Base-by-base conservation (phyloP, 2,113 vertebrate species). In the Nyctereutes procyonoides region DNA sequence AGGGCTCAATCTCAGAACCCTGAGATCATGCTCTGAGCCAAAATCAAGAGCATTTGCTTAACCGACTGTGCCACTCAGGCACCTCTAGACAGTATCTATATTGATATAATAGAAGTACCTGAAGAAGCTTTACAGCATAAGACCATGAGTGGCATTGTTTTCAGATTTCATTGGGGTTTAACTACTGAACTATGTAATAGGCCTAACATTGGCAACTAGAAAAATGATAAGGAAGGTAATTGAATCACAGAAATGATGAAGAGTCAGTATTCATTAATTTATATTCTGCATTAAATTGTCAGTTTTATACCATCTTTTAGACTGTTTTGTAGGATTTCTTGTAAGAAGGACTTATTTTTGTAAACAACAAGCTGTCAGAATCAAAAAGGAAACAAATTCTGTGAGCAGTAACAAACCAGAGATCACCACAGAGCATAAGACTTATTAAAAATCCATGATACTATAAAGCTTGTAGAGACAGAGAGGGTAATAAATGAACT, bases 401-500 rank as follows among this genome's bases (percentile, higher is more conserved):
- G 51, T 56, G 56, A 95, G 58, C 53, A 88, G 38, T 55, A 83
- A 91, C 93, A 97, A 96, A 92, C 60, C 62, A 96, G 11, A 58
- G 62, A 98, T 87, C 60, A 32, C 60, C 87, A 89, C 7, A 1
- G 2, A 97, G 22, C 91, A 65, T 83, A 82, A 96, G 95, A 95
- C n/a, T 38, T 84, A 89, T 97, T 71, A 96, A 95, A 92, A 97
- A 97, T 96, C 83, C 56, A 97, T 76, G 92, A 89, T 82, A 96
- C n/a, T 38, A 93, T 85, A 56, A 90, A 98, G 84, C 67, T 62
- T 96, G 17, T 76, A 88, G 71, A 86, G 88, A 87, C n/a, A 58
- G 63, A 93, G 63, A 87, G 43, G 62, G 53, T 96, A 97, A 97
- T 51, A 95, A 97, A 98, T 98, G 93, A 95, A 84, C 77, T 93